phyloP scores from a whole-genome alignment of 1,140 invertebrate genomes.

The Cotesia glomerata region DNA sequence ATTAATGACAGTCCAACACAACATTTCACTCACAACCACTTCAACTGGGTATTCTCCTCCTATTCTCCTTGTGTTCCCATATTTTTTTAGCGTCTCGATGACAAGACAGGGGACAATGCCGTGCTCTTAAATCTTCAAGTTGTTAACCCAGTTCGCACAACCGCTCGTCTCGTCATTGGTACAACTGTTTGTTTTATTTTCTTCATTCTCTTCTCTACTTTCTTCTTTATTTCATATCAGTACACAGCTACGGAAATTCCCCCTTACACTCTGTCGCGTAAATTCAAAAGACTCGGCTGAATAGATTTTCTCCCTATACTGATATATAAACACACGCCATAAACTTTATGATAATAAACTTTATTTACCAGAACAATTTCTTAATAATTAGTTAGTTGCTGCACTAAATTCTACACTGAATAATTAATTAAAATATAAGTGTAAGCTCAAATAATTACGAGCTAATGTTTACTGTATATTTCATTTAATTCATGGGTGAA shows the following conservation, averaged over 20 bases:
- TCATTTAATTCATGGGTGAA: too few species aligned
- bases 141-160: constrained; percentile 29
- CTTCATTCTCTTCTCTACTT: not conserved
- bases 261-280: not conserved
- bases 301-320: too few species aligned
- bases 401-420: too few species aligned
- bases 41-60: not conserved
- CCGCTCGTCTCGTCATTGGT: constrained; percentile 22
- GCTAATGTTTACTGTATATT: too few species aligned
- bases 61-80: not conserved
- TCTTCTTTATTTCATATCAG: not conserved
- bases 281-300: too few species aligned
- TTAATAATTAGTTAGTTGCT: too few species aligned
- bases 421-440: too few species aligned
- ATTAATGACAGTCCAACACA: constrained; percentile 1
- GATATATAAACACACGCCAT: too few species aligned
- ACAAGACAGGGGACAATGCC: constrained; percentile 13
- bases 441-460: too few species aligned
- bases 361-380: too few species aligned
- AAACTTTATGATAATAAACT: too few species aligned
- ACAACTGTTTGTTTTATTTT: constrained; percentile 9
- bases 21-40: not conserved
- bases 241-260: too few species aligned
- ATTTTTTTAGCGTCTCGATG: not conserved
- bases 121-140: constrained; percentile 26